phyloP scores from a whole-genome alignment of 2,113 vertebrate genomes.

The Nothobranchius kuhntae region DNA sequence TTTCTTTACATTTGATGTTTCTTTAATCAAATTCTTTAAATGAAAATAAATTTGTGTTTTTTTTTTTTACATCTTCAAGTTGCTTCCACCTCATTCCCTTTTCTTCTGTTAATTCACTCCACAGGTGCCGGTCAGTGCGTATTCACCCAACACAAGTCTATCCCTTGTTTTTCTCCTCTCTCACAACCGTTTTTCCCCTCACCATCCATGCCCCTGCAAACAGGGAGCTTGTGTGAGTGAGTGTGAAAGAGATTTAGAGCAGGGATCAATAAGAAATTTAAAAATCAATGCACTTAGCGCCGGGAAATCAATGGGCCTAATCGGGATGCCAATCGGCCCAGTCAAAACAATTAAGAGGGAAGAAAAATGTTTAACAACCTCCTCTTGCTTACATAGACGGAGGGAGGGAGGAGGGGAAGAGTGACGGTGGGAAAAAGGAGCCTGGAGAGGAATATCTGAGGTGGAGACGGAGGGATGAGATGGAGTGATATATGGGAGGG shows the following conservation, averaged over 20 bases:
- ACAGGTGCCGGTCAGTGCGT: conserved; percentile 53
- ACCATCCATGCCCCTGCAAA: conserved; percentile 66
- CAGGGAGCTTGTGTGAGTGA: conserved; percentile 65
- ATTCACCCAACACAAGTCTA: conserved; percentile 68
- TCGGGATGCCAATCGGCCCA: conserved; percentile 94
- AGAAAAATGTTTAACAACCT: conserved; percentile 92
- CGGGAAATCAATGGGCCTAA: conserved; percentile 97
- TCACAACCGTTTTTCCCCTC: conserved; percentile 44
- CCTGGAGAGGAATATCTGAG: conserved; percentile 62
- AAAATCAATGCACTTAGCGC: conserved; percentile 96
- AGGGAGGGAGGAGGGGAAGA: conserved; percentile 41
- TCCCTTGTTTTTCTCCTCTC: conserved; percentile 17
- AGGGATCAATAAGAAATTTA: conserved; percentile 95
- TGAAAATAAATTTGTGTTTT: not conserved
- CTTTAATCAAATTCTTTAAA: not conserved
- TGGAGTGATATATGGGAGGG: conserved; percentile 75
- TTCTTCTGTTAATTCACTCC: conserved; percentile 67
- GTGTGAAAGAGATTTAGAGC: conserved; percentile 90
- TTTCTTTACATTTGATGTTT: conserved; percentile 34
- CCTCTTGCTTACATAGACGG: conserved; percentile 75
- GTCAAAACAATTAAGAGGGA: conserved; percentile 97
- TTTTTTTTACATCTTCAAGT: conserved; percentile 28
- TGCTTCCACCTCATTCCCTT: conserved; percentile 24
- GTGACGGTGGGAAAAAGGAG: conserved; percentile 28
- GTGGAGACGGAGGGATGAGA: conserved; percentile 67